Evolutionary conservation across 2,888 invertebrate species (phyloP), one percentile per base, ranked within the genome.

Genomic region (Odontocolon sp.): DNA sequence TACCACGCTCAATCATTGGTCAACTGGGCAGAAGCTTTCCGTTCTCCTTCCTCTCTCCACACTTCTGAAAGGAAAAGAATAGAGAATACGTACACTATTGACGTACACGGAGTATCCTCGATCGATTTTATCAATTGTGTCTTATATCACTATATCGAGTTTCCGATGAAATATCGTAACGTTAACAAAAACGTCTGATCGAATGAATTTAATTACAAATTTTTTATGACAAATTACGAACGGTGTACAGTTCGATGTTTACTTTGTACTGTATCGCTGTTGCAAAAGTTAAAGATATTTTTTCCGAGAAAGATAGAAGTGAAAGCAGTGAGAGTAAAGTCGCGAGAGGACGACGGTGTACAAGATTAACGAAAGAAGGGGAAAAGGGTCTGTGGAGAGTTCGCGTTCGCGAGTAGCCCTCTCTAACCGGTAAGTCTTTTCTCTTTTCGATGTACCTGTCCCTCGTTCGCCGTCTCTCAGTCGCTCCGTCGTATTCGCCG

Each of bases 271-370:
- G n/a, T n/a, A n/a, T n/a, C n/a, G n/a, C n/a, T n/a, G n/a, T n/a
- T n/a, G n/a, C n/a, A n/a, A n/a, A n/a, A n/a, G n/a, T n/a, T n/a
- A n/a, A n/a, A n/a, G n/a, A n/a, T n/a, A n/a, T n/a, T n/a, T n/a
- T n/a, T n/a, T n/a, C 8, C n/a, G n/a, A 33, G 47, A 6, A 33
- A 23, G 42, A 45, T 26, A 21, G 38, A 64, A 56, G 18, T n/a
- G 33, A 52, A 47, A 68, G 38, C 36, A 68, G 74, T 47, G 77
- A 74, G 78, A 70, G 81, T 74, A 76, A 72, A 68, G 64, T 67
- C 56, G 77, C 70, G 78, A 75, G 82, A 80, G 81, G 78, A 78
- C 77, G 73, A 77, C 68, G 79, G n/a, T n/a, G n/a, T n/a, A n/a
- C 69, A 63, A 71, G 45, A 45, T 67, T 47, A 45, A 56, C 21